Evolutionary conservation across 2,113 vertebrate species (phyloP), one percentile per base, ranked within the genome.

Genomic region (Pseudopipra pipra): DNA sequence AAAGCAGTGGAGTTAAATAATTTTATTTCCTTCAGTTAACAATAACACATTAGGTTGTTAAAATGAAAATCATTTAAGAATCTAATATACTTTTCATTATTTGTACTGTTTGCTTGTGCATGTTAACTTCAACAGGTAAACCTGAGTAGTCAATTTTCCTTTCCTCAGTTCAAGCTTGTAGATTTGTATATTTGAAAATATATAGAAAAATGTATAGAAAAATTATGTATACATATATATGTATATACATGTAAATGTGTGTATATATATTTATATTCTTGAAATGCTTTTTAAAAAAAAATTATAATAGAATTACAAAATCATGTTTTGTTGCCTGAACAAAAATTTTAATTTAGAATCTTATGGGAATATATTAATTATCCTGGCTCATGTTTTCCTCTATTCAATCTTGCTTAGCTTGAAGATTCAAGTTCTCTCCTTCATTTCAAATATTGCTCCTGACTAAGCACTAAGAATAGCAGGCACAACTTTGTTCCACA

Each of bases 11-110:
- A 89, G n/a, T 73, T 89, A 85, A 87, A 92, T 89, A 80, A 95
- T 73, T 84, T 87, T 87, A 79, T 93, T 85, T 92, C 20, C 37
- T 66, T 85, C 74, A 35, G 61, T 87, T 95, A 94, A 91, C 61
- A 94, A 81, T 89, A 92, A 75, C 56, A 91, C 52, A 81, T 81
- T 67, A 84, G 4, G 25, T 75, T 87, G 61, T 67, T 94, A 91
- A 25, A 37, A 92, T 68, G 33, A 87, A 91, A 91, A 73, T 71
- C 0, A 73, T 75, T 89, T 61, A 58, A 87, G 73, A 87, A 84
- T 85, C 52, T 78, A 96, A 89, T 61, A 41, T 0, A 1, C 41
- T 89, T 92, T 85, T 87, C 58, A 84, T 91, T 78, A 68, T 33
- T 46, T 3, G 2, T 78, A 39, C 19, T 84, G 37, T 87, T 95